These are phyloP conservation scores for Carettochelys insculpta DNA, from an alignment of 2,113 vertebrate species.

Conservation along the genomic window DNA sequence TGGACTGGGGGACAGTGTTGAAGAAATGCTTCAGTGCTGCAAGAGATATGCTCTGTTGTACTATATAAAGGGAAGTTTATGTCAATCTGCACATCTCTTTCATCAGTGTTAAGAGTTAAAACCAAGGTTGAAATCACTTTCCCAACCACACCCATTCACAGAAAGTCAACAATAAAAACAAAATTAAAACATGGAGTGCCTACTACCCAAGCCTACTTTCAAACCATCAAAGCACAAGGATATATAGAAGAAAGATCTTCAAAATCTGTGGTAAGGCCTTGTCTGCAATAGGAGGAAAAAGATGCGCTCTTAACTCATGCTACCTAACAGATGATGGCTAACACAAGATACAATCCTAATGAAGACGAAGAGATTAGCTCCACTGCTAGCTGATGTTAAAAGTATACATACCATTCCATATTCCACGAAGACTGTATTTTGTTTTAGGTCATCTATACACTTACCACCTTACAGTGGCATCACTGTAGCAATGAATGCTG, in stretches of 20 bases:
- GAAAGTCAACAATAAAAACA: neutral
- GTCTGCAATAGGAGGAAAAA: neutral
- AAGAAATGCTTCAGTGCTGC: neutral
- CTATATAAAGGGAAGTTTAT: too few species aligned
- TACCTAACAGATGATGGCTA: neutral
- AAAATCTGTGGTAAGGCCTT: conserved; percentile 4
- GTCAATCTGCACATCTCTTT: too few species aligned
- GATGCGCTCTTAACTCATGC: neutral
- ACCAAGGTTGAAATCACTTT: neutral
- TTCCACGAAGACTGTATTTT: neutral
- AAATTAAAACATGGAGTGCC: neutral
- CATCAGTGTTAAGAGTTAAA: neutral
- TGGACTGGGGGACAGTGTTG: neutral
- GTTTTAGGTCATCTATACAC: too few species aligned
- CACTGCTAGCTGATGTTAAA: neutral
- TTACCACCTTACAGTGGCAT: too few species aligned
- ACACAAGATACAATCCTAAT: neutral
- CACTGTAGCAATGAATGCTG: too few species aligned
- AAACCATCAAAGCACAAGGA: neutral
- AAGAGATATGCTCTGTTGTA: too few species aligned
- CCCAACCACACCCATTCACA: neutral
- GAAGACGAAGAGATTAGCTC: neutral
- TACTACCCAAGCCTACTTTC: neutral
- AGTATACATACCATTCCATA: neutral
- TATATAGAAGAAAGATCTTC: neutral